Evolutionary conservation across 2,113 vertebrate species (phyloP), one percentile per base, ranked within the genome.

Genomic region (Scytalopus superciliaris): DNA sequence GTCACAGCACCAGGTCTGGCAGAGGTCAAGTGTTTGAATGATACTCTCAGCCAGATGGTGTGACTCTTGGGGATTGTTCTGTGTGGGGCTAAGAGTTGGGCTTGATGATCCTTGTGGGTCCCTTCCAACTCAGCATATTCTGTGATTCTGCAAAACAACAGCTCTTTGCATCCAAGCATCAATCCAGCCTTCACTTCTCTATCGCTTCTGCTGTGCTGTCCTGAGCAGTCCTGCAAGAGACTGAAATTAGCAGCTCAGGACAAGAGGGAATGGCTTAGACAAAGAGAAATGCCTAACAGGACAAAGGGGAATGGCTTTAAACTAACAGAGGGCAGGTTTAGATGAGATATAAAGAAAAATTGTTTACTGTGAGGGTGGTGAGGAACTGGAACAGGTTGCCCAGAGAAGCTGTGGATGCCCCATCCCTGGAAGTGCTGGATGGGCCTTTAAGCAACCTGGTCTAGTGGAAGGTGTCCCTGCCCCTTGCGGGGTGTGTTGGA

Each of bases 191-290:
- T 68, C 0, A 0, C 19, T 76, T 24, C 22, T 7, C 5, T 0
- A 30, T 21, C 0, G 1, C 27, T 53, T 68, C 37, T 18, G 59
- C 39, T 30, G 37, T 0, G 1, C 30, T 53, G 22, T 9, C 68
- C 14, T 3, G 6, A 39, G 45, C 28, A 23, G 82, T 45, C 63
- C 76, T 17, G 24, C 12, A 7, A 53, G 55, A 35, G 39, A n/a
- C n/a, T 56, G 57, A 39, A 70, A 24, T 37, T 2, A 74, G 31
- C 47, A 72, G 59, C 30, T 75, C 15, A 14, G 44, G 56, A n/a
- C 4, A 31, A 12, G 5, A 11, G 17, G 52, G 30, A 16, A 24
- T 10, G 70, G 78, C 1, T 83, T n/a, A n/a, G n/a, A n/a, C n/a
- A n/a, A n/a, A n/a, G n/a, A n/a, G n/a, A n/a, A n/a, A n/a, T n/a